Evolutionary conservation across 2,797 vertebrate species (phyloP), one percentile per base, ranked within the genome.

Genomic region (Etheostoma perlongum): DNA sequence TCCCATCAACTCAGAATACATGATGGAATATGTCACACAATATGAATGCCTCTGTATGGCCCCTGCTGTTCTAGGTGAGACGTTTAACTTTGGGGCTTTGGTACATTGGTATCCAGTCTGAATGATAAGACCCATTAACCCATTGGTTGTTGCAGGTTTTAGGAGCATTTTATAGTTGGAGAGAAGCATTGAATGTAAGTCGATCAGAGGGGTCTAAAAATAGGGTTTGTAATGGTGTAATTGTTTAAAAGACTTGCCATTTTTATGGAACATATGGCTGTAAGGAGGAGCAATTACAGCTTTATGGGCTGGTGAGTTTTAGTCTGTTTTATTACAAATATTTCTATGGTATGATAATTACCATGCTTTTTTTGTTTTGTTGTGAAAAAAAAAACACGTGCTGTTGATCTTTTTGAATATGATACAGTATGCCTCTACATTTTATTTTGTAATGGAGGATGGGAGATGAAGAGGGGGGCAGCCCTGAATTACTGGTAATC

Each of bases 1-100:
- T 78, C 98, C 97, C 27, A 98, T 99, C 90, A 97, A 99, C 89
- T 89, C 96, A 0, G 75, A 96, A 19, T 99, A 92, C 76, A 96
- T 63, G 91, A 82, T 95, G 82, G 96, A 98, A 19, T 91, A 95
- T 4, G 86, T 97, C 67, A 99, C 97, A 0, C 95, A 93, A 49
- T 99, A 97, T 46, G 96, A 96, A 83, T 99, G 98, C 86, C 92
- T 95, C 84, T 99, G 98, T 44, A 89, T 97, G 92, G 96, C 96
- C 0, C 95, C 96, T 0, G 58, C 90, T 53, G 74, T 92, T 54
- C 47, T 93, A 90, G 97, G 98, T 99, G 93, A 96, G 94, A 27
- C 0, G 5, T 1, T 19, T 10, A 5, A 12, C 16, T 14, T 71
- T 21, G 2, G 18, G 23, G 5, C 2, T 2, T 59, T 36, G 25